Base-by-base conservation (phyloP, 2,113 vertebrate species). In the Bothrops jararaca region DNA sequence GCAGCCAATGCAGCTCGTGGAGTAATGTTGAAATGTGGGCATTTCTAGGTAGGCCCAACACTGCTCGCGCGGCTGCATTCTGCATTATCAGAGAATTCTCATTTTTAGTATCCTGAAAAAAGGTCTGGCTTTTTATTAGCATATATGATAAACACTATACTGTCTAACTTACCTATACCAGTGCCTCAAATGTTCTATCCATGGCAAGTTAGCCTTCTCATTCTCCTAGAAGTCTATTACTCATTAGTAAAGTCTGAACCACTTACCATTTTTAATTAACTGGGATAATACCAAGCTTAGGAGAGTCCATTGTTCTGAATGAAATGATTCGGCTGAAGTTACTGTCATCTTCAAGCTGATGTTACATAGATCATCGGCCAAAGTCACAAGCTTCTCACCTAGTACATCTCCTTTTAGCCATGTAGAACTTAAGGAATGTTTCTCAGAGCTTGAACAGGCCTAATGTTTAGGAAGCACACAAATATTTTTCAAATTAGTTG, bases 351-450 rank as follows among this genome's bases (percentile, higher is more conserved):
- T 96, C 88, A 97, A 95, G 85, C 97, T 96, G 56, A 97, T 92
- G 58, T 96, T 97, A 96, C 99, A 99, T 34, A 99, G 97, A 93
- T 98, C 97, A 92, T 98, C 97, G 53, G 98, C 97, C 97, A 99
- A 95, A 91, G 95, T 95, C 80, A 99, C 97, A 94, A 99, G 97
- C 91, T 96, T 98, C 92, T 98, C 98, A 50, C 99, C 99, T 90
- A 99, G 97, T 1, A 97, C 95, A 1, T 98, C 97, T 90, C 99
- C 99, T 97, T 98, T 99, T 89, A 99, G 97, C 99, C 99, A 99
- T 87, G 97, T 97, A 54, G 92, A 94, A 88, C 98, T 98, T 94
- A 98, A 97, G 48, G 96, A 96, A 93, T 98, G 96, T 92, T 97
- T 98, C 0, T 95, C 93, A 26, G 98, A 90, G 95, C 98, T 98